Evolutionary conservation across 2,888 invertebrate species (phyloP), one percentile per base, ranked within the genome.

Genomic region (Strigamia transsilvanica): DNA sequence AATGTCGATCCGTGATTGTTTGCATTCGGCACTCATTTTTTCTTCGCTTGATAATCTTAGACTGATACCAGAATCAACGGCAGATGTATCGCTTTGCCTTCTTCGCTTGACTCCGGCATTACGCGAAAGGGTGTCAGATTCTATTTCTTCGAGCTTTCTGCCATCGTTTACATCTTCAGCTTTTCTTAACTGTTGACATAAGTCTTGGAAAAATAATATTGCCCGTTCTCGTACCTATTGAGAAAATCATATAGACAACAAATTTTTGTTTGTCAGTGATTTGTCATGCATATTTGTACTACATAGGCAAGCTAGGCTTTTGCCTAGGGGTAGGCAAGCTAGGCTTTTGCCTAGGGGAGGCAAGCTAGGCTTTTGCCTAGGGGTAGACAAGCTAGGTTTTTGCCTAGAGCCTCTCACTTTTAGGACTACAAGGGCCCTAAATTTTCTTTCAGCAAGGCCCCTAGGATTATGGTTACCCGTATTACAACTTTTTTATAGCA

Each of bases 131-230:
- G 12, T 38, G 1, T 34, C 32, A 0, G 38, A 32, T 78, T 78
- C 78, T 32, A 10, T 10, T 78, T 38, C 78, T 38, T 32, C 51
- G 32, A 34, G 1, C n/a, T 32, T 38, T 7, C 21, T 51, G 15
- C 56, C 73, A 21, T 51, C 79, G 18, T 38, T 23, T 6, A 32
- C 18, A 80, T 83, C 82, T 79, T 81, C 66, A 9, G 80, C 66
- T 15, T 83, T 83, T 82, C 82, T 78, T 38, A 85, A 82, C 82
- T 82, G 84, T 81, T 85, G 84, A 80, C 85, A 85, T 27, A 85
- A 51, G 81, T 85, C 85, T 79, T 83, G 83, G 79, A 85, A 85
- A 82, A 85, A 85, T 34, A 84, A 83, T 34, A 84, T 82, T n/a
- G 84, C 85, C 66, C 85, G 83, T 51, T 84, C 83, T 34, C 84